These are phyloP conservation scores for Grallaria varia DNA, from an alignment of 2,113 vertebrate genomes.

Conservation along the genomic window DNA sequence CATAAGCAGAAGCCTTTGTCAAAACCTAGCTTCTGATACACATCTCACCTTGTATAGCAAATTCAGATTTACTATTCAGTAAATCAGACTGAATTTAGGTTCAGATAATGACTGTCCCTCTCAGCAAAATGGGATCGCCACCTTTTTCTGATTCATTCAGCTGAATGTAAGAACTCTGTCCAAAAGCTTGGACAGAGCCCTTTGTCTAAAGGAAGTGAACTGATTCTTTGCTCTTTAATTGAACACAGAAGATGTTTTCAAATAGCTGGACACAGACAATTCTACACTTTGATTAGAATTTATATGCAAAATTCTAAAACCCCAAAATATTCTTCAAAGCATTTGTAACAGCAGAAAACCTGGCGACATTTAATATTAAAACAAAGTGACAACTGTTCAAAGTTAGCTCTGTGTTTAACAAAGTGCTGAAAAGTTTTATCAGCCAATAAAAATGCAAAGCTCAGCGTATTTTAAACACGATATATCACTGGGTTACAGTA, in stretches of 20 bases:
- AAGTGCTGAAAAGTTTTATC: neutral
- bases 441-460: neutral
- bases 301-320: neutral
- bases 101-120: neutral
- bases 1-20: neutral
- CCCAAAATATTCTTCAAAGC: neutral
- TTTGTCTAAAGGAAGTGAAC: constrained; percentile 39
- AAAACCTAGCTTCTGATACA: neutral
- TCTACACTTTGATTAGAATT: neutral
- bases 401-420: neutral
- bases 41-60: neutral
- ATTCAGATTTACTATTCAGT: neutral
- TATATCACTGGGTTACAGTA: neutral
- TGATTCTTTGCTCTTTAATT: neutral
- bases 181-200: neutral
- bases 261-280: neutral
- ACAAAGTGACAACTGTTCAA: neutral
- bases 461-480: neutral
- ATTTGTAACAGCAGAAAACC: neutral
- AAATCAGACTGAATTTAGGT: neutral
- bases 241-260: neutral
- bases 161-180: neutral
- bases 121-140: neutral
- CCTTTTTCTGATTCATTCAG: neutral
- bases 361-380: neutral